Base-by-base conservation (phyloP, 2,113 vertebrate species). In the Catharus minimus region DNA sequence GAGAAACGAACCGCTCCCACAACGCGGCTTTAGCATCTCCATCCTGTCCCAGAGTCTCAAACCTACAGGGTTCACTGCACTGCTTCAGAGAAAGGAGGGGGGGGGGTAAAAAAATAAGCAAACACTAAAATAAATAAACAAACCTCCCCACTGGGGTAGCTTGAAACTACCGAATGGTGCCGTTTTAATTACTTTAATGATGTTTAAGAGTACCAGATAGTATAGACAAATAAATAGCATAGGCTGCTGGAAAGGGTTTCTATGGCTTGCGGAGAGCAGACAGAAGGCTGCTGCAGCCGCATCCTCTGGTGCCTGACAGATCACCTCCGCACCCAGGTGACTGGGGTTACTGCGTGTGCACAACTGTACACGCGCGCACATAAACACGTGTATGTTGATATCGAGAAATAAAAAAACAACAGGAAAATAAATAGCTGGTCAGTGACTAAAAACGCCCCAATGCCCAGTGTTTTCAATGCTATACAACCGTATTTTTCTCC, bases 151-250 rank as follows among this genome's bases (percentile, higher is more conserved):
- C 30, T 87, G 74, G 73, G 67, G 89, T 90, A 76, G 55, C 92
- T 92, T 92, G 95, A 93, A 94, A 95, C 90, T 80, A 88, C 86
- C 47, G 64, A 94, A 89, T 56, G 74, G 47, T 92, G 73, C 67
- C 64, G 15, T 18, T 91, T 95, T 93, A 95, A 94, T 95, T 90
- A 84, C 77, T 93, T 92, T 84, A 94, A 96, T 82, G 77, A 69
- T 93, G 86, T 93, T 93, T 94, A 93, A 95, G 81, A 87, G 93
- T 66, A 87, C 39, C 92, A 69, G 81, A 84, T 85, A 95, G 53
- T 46, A 75, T 24, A 71, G 84, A 74, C 58, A 95, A 94, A 92
- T 92, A 93, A 90, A 87, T 84, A 87, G 86, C 86, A 13, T 7
- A 49, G 56, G 74, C 68, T 89, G 74, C 50, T 66, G 66, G 52